Percentiles rank a stretch among this genome's conserved stretches.
These are phyloP conservation scores for Tragelaphus oryx DNA, from an alignment of 2,797 vertebrate genomes.

Conservation along the genomic window DNA sequence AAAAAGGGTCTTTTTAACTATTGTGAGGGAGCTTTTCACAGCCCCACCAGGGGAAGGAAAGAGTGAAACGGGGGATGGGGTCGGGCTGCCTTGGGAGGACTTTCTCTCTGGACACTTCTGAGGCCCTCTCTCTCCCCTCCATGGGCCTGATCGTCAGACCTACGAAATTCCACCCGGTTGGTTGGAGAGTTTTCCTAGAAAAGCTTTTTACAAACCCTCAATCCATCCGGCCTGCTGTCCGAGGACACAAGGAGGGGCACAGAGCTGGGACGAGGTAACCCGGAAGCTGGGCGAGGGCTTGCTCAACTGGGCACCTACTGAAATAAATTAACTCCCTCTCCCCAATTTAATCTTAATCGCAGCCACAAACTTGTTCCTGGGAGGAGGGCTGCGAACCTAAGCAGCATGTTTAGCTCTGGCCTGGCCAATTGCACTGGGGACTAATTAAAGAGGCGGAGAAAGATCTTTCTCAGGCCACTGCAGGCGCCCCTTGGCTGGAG, in stretches of 20 bases:
- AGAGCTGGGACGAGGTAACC: not conserved
- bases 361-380: not conserved
- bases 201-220: not conserved
- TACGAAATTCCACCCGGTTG: conserved; percentile 49
- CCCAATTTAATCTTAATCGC: not conserved
- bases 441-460: not conserved
- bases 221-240: not conserved
- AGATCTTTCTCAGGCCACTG: not conserved
- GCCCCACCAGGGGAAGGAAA: conserved; percentile 44
- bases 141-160: conserved; percentile 60
- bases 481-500: not conserved
- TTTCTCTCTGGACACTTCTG: conserved; percentile 31
- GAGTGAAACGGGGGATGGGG: not conserved
- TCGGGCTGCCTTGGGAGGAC: not conserved
- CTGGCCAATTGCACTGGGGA: not conserved
- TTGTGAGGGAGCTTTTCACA: conserved; percentile 69
- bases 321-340: not conserved
- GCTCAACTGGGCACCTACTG: not conserved
- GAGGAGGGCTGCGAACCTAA: not conserved
- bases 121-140: not conserved
- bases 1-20: conserved; percentile 69
- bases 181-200: conserved; percentile 25
- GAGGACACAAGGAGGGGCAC: not conserved
- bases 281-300: not conserved
- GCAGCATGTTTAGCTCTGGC: not conserved